Evolutionary conservation across 2,888 invertebrate species (phyloP), one percentile per base, ranked within the genome.

Genomic region (Chrysina gloriosa): DNA sequence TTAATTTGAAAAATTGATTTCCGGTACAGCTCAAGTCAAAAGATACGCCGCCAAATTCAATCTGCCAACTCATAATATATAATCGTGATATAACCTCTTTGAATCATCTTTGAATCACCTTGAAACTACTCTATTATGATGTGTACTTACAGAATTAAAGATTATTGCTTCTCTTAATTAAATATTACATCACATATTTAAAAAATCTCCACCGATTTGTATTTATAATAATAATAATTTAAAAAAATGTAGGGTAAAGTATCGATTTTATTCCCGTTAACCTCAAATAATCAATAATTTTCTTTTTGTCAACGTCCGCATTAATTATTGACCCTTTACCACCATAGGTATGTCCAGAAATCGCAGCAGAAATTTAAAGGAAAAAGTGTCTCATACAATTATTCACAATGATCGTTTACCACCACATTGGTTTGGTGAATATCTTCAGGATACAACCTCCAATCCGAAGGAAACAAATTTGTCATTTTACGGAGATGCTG

Each of bases 301-400:
- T 27, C 54, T 61, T 31, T 39, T 23, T 6, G 25, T 39, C 23
- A 36, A 42, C 36, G 50, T 58, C 50, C 58, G 54, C 19, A 61
- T 11, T 19, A 52, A 39, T 36, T 7, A 52, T 34, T 45, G 31
- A 47, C 45, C 50, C 16, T 52, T 67, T 63, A 16, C 39, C 11
- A n/a, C 42, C 42, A n/a, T 25, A 72, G 73, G 58, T 56, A 75
- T 75, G 75, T 72, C 73, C 69, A 70, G 69, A 54, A 75, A 70
- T 36, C 70, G 73, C 63, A 76, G 72, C 69, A 73, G 75, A 63
- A 70, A 71, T 50, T 71, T 73, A 19, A 72, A 67, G 42, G 68
- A 69, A 63, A 74, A 73, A 69, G 67, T 74, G 47, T 65, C 69
- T 7, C 7, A 34, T 14, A 21, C 48, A 16, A 11, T 16, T 23